Evolutionary conservation across 2,888 invertebrate species (phyloP), one percentile per base, ranked within the genome.

Genomic region (Ptychoptera albimana): DNA sequence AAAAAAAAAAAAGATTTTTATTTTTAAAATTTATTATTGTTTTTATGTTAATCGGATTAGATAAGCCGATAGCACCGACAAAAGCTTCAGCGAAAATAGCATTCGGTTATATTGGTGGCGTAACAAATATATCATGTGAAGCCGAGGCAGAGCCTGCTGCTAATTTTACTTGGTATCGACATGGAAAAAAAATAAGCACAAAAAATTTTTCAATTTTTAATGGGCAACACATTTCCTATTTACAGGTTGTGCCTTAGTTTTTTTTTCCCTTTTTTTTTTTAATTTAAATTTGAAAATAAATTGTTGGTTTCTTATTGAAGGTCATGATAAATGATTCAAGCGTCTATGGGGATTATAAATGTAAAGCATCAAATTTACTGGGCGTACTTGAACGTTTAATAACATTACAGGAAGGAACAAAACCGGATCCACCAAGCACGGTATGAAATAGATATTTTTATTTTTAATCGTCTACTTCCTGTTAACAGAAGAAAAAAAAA

Each of bases 71-170:
- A 36, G 60, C 61, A 57, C 56, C 59, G 2, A 38, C 44, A 32
- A 55, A 56, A 29, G 54, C 57, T 8, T 56, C 57, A 45, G 51
- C 54, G 7, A 54, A 55, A 45, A 50, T 55, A 23, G 56, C 59
- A 46, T 64, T 59, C 39, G 63, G 60, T 8, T 66, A 61, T 43
- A 52, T 73, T 40, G 68, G 68, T 36, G 75, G 75, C 13, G 62
- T 60, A 31, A 71, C 70, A 2, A 73, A 73, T 56, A 63, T 79
- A 46, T 71, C 71, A 11, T 78, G 78, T 60, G 63, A 69, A 53
- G 73, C 69, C 43, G 64, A 67, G 48, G 71, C 71, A 6, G 71
- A 70, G 53, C 74, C 74, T 1, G 61, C 66, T 12, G 70, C 73
- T 12, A 66, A 61, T 41, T 74, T 73, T 51, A 64, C 64, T 41